Percentiles rank a stretch among this genome's conserved stretches.
These are phyloP conservation scores for Excalfactoria chinensis DNA, from an alignment of 2,113 vertebrate genomes.

Conservation along the genomic window DNA sequence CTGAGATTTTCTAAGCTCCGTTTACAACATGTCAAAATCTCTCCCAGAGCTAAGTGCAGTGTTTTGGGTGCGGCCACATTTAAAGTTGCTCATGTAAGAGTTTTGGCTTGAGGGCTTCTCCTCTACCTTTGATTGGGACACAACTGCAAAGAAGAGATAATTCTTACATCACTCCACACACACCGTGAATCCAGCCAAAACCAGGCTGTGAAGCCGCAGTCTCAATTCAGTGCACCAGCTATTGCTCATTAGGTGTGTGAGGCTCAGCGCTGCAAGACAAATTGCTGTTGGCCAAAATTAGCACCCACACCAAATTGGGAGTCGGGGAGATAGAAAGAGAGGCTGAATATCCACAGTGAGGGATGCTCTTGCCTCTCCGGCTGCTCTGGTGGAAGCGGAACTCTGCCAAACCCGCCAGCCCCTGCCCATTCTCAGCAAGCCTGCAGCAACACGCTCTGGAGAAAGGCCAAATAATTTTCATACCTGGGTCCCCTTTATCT, in stretches of 20 bases:
- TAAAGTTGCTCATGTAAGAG: conserved; percentile 14
- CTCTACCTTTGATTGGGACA: conserved; percentile 12
- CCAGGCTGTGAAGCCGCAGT: neutral
- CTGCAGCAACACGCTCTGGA: conserved; percentile 63
- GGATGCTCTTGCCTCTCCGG: neutral
- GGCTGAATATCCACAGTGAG: accelerated
- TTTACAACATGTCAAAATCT: neutral
- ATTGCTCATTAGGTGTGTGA: neutral
- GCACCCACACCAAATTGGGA: accelerated
- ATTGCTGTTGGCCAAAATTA: neutral
- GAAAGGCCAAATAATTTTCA: conserved; percentile 61
- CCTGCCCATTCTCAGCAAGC: neutral
- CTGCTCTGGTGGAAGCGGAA: neutral
- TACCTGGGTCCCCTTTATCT: conserved; percentile 58
- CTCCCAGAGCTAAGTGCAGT: neutral
- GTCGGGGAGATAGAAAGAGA: accelerated
- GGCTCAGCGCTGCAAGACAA: neutral
- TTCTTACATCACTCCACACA: neutral
- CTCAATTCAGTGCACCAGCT: neutral
- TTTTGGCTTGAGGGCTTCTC: conserved; percentile 43
- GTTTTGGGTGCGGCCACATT: neutral
- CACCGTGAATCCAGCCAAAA: neutral
- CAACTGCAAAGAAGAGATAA: neutral
- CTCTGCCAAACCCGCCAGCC: neutral
- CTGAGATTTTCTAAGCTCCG: neutral